Base-by-base conservation (phyloP, 2,888 invertebrate genomes). In the Baronia brevicornis region DNA sequence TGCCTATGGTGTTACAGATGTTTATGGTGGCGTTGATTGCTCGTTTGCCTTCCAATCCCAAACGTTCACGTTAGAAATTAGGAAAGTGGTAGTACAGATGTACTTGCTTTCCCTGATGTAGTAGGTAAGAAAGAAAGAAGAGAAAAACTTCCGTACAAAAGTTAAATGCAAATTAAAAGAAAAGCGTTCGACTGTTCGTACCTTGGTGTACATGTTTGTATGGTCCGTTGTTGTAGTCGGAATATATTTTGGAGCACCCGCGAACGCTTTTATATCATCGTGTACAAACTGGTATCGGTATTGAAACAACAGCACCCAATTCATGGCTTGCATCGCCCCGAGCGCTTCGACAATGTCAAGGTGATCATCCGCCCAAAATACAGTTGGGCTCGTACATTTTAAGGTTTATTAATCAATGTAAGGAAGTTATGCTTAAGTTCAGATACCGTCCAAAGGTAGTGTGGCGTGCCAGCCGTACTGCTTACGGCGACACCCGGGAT, bases 191-290 rank as follows among this genome's bases (percentile, higher is more conserved):
- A n/a, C 45, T 33, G 36, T 33, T 34, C 41, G 56, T 74, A 80
- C 79, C 79, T 80, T 79, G 56, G 79, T 52, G 70, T 67, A 82
- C 80, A 80, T 79, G 78, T 68, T 78, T 69, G 61, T 60, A 51
- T 65, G 59, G 70, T 56, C 52, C 49, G 70, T 59, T 62, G 66
- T 51, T 62, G 60, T 49, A 57, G 61, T 62, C 64, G 62, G 69
- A 70, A 74, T 80, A 69, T 50, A 60, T 71, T 74, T 68, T 55
- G 62, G 59, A 61, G 57, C 69, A 64, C 48, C 55, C 54, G 58
- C 67, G 63, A 63, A 68, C 64, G 75, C 75, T 79, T 79, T 68
- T 82, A 79, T 82, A 82, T 63, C 44, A 49, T 39, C 48, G 60
- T 54, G 47, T 51, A 43, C 46, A 60, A 69, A 73, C 73, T 60